phyloP scores from a whole-genome alignment of 2,888 invertebrate species.

The Lamproptera curius region DNA sequence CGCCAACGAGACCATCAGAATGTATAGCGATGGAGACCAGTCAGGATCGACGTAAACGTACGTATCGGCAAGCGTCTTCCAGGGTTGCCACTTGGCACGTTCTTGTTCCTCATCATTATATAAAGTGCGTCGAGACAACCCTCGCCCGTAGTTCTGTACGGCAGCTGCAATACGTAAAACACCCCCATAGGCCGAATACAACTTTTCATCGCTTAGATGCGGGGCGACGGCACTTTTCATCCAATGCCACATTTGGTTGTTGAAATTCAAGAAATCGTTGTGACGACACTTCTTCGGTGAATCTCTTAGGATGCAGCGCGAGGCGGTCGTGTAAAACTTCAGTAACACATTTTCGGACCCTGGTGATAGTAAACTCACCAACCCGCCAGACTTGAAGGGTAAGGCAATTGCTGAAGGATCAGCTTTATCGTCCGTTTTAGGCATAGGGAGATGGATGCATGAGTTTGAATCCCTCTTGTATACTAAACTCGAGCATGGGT shows the following conservation, averaged over 20 bases:
- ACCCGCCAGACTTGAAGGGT: slow-evolving; percentile 53
- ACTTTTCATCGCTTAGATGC: slow-evolving; percentile 55
- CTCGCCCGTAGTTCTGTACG: slow-evolving; percentile 62
- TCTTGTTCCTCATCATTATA: slow-evolving; percentile 37
- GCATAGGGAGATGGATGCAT: slow-evolving; percentile 58
- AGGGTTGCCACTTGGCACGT: slow-evolving; percentile 48
- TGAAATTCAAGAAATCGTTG: slow-evolving; percentile 59
- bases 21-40: slow-evolving; percentile 50
- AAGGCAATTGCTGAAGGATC: slow-evolving; percentile 53
- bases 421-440: slow-evolving; percentile 48
- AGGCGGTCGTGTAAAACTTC: slow-evolving; percentile 61
- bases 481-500: slow-evolving; percentile 53
- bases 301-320: slow-evolving; percentile 54
- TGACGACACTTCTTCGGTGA: slow-evolving; percentile 60
- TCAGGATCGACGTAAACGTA: slow-evolving; percentile 46
- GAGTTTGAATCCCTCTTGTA: slow-evolving; percentile 50
- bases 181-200: slow-evolving; percentile 63
- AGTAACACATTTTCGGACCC: slow-evolving; percentile 52
- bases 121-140: slow-evolving; percentile 53
- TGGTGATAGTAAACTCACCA: slow-evolving; percentile 50
- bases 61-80: slow-evolving; percentile 43
- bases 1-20: slow-evolving; percentile 42
- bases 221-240: slow-evolving; percentile 65
- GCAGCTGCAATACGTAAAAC: slow-evolving; percentile 62
- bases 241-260: slow-evolving; percentile 68